A percentile compares a stretch with the other conserved stretches of the same genome.
Evolutionary conservation across 2,888 invertebrate species (phyloP).

Genomic region (Merodon equestris): DNA sequence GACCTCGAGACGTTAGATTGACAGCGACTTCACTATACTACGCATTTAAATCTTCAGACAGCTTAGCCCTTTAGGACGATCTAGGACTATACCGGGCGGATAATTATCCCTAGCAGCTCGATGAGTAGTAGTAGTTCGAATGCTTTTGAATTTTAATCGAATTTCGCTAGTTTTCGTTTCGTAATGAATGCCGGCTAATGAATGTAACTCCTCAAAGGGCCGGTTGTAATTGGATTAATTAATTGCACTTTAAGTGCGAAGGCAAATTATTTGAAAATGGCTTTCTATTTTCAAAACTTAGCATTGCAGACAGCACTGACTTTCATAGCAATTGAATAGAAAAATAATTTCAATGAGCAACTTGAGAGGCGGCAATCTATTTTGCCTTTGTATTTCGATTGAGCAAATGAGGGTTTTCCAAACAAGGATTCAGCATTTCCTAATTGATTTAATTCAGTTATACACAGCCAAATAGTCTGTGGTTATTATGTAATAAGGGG

Average conservation of each 20-base stretch:
- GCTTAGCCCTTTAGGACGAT: slow-evolving; percentile 4
- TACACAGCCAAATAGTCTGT: no score
- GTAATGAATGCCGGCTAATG: slow-evolving; percentile 41
- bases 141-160: slow-evolving; percentile 54
- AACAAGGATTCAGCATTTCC: no score
- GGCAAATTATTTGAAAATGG: no score
- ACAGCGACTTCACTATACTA: neutral
- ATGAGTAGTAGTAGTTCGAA: slow-evolving; percentile 12
- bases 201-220: slow-evolving; percentile 39
- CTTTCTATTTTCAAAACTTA: no score
- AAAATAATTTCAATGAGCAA: no score
- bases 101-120: slow-evolving; percentile 5
- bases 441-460: no score
- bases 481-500: no score
- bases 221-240: slow-evolving; percentile 33
- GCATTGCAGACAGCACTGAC: no score
- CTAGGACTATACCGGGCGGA: neutral
- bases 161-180: slow-evolving; percentile 50
- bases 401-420: no score
- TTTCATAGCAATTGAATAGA: no score
- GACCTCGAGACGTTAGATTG: neutral
- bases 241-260: slow-evolving; percentile 13
- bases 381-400: no score
- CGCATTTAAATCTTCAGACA: slow-evolving; percentile 14
- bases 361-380: no score